These are phyloP conservation scores for Sorex fumeus DNA, from an alignment of 2,113 vertebrate genomes.

Conservation along the genomic window DNA sequence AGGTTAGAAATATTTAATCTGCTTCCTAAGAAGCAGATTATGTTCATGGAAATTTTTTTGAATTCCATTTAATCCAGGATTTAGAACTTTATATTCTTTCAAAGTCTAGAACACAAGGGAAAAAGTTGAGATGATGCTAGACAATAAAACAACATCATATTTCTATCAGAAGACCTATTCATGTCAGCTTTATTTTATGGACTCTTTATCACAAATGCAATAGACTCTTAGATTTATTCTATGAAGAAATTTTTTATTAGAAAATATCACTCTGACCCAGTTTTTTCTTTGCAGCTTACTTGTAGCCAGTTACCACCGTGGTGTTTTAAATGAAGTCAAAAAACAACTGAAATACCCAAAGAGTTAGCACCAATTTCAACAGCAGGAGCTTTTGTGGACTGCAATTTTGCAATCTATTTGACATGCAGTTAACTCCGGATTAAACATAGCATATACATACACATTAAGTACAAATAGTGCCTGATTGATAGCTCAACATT, in stretches of 20 bases:
- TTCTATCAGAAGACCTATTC: neutral
- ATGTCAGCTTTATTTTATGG: neutral
- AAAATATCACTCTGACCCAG: neutral
- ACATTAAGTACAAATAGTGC: neutral
- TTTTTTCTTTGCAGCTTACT: neutral
- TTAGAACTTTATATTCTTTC: neutral
- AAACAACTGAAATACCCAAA: neutral
- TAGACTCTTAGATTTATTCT: neutral
- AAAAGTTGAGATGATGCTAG: neutral
- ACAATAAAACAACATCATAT: neutral
- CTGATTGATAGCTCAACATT: neutral
- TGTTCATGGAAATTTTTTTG: neutral
- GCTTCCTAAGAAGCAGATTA: too few relatives aligned
- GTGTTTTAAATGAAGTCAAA: neutral
- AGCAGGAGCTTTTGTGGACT: neutral
- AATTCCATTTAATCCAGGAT: slow-evolving; percentile 14
- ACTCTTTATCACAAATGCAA: too few relatives aligned
- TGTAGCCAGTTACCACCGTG: neutral
- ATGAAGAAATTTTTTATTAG: neutral
- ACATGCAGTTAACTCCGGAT: neutral
- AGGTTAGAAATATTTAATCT: neutral
- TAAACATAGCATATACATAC: neutral
- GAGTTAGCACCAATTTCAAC: neutral
- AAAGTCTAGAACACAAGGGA: neutral
- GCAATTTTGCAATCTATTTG: too few relatives aligned